Conservation (phyloP, 2,888 invertebrate genomes). For the Caenorhabditis panamensis region DNA sequence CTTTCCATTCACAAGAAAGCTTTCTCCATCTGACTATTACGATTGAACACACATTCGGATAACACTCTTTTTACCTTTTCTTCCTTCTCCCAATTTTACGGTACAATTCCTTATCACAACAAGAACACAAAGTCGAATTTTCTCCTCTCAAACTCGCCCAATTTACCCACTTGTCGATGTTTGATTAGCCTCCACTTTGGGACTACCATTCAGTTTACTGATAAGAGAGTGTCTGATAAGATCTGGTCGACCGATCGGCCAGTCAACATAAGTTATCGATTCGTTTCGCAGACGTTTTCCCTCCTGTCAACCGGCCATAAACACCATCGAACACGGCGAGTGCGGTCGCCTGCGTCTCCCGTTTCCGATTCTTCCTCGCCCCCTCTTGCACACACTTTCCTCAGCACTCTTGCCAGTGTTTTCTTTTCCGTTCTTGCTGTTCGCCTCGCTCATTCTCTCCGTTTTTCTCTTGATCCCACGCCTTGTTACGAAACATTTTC, state of each 20-base stretch:
- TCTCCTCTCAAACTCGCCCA: too few species aligned
- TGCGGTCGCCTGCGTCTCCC: conserved; percentile 2
- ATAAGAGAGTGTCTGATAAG: neutral
- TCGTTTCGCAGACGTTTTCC: conserved; percentile 3
- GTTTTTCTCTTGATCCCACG: neutral
- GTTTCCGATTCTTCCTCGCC: neutral
- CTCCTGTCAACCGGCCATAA: neutral
- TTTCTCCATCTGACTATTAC: conserved; percentile 3
- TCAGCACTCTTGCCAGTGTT: conserved; percentile 2
- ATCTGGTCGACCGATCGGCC: neutral
- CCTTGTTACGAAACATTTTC: neutral
- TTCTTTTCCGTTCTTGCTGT: neutral
- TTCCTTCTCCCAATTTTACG: too few species aligned
- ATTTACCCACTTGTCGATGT: too few species aligned
- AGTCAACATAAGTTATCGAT: neutral
- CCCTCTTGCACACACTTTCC: neutral
- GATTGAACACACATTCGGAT: neutral
- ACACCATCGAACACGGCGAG: conserved; percentile 6
- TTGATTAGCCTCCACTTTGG: neutral
- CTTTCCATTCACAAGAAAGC: conserved; percentile 1
- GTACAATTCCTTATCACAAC: neutral
- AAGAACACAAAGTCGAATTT: too few species aligned
- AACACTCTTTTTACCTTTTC: too few species aligned
- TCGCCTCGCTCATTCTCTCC: neutral
- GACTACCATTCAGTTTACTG: neutral